phyloP scores from a whole-genome alignment of 2,113 vertebrate species.

The Amblyopsis rosae region DNA sequence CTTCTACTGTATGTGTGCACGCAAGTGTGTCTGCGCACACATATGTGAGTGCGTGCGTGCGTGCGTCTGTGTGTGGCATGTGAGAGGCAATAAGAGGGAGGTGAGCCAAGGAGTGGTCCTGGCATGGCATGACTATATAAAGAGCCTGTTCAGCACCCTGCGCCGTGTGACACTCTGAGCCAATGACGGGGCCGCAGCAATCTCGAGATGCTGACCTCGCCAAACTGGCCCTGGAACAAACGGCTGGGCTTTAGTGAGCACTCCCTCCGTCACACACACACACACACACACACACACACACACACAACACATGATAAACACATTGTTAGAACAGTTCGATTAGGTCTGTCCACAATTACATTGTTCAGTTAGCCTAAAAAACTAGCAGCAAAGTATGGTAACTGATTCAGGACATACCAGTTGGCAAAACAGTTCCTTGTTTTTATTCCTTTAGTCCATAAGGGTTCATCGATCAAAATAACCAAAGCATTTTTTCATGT shows the following conservation, averaged over 20 bases:
- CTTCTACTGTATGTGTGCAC: background rate
- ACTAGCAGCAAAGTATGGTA: too few relatives aligned
- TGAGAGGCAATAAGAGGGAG: slow-evolving; percentile 28
- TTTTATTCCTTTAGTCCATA: too few relatives aligned
- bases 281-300: slow-evolving; percentile 20
- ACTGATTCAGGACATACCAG: too few relatives aligned
- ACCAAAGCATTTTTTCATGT: too few relatives aligned
- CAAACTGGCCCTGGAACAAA: slow-evolving; percentile 76
- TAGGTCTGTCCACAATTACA: too few relatives aligned
- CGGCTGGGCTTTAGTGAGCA: slow-evolving; percentile 60
- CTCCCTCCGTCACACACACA: background rate
- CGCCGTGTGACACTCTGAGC: slow-evolving; percentile 73
- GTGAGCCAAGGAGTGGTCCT: slow-evolving; percentile 63
- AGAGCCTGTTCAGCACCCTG: slow-evolving; percentile 76
- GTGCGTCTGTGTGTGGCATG: slow-evolving; percentile 6
- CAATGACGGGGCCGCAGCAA: slow-evolving; percentile 72
- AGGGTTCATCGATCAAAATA: too few relatives aligned
- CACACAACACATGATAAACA: background rate
- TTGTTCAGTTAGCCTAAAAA: too few relatives aligned
- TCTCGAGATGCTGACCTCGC: slow-evolving; percentile 76
- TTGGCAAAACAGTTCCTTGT: too few relatives aligned
- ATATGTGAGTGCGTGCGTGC: background rate
- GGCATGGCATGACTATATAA: slow-evolving; percentile 74
- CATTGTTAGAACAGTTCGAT: too few relatives aligned
- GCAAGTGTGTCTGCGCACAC: background rate